A percentile compares a stretch with the other conserved stretches of the same genome.
These are phyloP conservation scores for Synergus japonicus DNA, from an alignment of 2,888 invertebrate species.

Conservation along the genomic window DNA sequence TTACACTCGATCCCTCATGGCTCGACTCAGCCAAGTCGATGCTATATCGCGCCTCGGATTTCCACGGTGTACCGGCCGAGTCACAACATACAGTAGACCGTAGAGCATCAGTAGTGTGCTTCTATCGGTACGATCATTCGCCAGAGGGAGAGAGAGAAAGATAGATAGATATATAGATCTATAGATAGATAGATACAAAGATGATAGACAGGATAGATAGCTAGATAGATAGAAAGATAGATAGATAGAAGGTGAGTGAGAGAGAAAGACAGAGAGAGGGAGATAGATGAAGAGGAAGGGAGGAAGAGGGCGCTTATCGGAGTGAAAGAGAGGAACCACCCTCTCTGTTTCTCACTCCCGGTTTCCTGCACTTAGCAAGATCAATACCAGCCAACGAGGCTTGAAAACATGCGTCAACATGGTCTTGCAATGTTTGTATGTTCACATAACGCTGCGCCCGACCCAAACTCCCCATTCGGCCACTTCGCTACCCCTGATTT, in stretches of 20 bases:
- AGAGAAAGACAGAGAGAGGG: neutral
- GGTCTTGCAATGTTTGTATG: conserved; percentile 78
- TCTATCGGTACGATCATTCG: conserved; percentile 52
- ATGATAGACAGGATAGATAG: too few species aligned
- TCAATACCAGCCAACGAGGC: conserved; percentile 82
- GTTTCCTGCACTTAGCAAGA: conserved; percentile 79
- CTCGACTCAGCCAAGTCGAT: conserved; percentile 53
- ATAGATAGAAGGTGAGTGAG: neutral
- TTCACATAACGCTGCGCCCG: conserved; percentile 76
- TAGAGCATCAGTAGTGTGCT: conserved; percentile 36
- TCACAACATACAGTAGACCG: conserved; percentile 53
- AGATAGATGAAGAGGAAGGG: neutral
- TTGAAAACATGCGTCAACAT: conserved; percentile 83
- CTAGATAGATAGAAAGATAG: too few species aligned
- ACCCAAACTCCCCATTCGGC: conserved; percentile 52
- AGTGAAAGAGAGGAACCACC: conserved; percentile 35
- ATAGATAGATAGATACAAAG: too few species aligned
- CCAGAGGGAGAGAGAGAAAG: conserved; percentile 16
- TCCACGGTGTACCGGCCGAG: conserved; percentile 55
- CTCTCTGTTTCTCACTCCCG: conserved; percentile 65
- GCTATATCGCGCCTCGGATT: conserved; percentile 51
- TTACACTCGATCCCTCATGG: conserved; percentile 72
- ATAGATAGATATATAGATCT: neutral
- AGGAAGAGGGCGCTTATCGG: conserved; percentile 25
- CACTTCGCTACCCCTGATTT: conserved; percentile 56